Conservation (phyloP, 2,797 vertebrate genomes). For the Uromys caudimaculatus region DNA sequence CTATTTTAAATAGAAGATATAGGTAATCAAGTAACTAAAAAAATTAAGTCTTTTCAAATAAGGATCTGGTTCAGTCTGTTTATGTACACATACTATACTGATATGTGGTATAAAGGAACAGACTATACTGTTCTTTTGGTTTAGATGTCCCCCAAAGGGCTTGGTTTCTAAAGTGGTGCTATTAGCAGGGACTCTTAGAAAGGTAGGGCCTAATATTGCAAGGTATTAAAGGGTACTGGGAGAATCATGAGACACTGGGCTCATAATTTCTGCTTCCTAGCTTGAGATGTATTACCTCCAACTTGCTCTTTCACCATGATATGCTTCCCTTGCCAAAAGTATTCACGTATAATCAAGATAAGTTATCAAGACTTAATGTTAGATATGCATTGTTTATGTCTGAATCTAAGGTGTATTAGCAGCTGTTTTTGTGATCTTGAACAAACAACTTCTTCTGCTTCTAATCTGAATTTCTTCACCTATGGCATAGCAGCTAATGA, state of each 20-base stretch:
- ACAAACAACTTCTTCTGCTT: conserved; percentile 6
- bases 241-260: background rate
- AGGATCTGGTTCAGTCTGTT: conserved; percentile 27
- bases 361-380: background rate
- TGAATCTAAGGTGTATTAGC: background rate
- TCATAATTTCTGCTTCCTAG: background rate
- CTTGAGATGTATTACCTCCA: background rate
- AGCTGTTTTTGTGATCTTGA: background rate
- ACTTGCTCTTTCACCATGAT: background rate
- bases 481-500: background rate
- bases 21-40: conserved; percentile 13
- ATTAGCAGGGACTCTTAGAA: background rate
- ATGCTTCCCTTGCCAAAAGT: background rate
- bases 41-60: conserved; percentile 3
- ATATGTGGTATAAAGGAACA: background rate
- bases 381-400: conserved; percentile 18
- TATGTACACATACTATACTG: background rate
- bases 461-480: conserved; percentile 11
- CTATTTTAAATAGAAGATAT: conserved; percentile 56
- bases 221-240: background rate
- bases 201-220: background rate
- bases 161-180: background rate
- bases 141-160: background rate
- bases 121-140: background rate
- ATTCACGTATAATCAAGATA: conserved; percentile 30